These are phyloP conservation scores for Sepiola atlantica DNA, from an alignment of 2,888 invertebrate species.

Conservation along the genomic window DNA sequence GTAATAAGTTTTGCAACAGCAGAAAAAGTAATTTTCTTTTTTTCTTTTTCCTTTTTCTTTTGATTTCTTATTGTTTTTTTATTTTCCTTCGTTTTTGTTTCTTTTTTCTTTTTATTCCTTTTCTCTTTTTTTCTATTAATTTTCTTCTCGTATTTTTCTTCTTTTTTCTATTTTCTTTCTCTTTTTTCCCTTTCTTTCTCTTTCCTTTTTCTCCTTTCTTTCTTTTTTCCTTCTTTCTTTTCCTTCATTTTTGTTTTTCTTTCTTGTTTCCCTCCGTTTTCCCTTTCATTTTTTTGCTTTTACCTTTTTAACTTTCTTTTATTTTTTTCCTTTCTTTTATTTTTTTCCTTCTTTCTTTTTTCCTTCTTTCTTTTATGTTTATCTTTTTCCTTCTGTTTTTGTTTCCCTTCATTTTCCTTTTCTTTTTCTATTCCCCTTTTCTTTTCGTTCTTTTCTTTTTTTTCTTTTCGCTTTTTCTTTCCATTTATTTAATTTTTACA, in stretches of 20 bases:
- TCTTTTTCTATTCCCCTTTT: not conserved
- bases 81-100: not conserved
- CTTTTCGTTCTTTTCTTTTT: not conserved
- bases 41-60: not conserved
- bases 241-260: not conserved
- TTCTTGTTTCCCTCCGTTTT: not conserved
- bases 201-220: not conserved
- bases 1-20: not conserved
- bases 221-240: slow-evolving; percentile 24
- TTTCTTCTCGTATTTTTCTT: not conserved
- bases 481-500: no score
- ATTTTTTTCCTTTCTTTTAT: not conserved
- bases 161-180: no score
- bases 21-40: not conserved
- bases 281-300: not conserved
- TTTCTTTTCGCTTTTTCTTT: not conserved
- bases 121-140: not conserved
- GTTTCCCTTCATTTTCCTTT: not conserved
- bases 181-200: not conserved
- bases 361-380: not conserved
- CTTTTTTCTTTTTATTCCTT: not conserved
- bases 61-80: not conserved
- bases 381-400: not conserved
- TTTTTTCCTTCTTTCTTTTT: not conserved
- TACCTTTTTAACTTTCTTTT: not conserved